phyloP scores from a whole-genome alignment of 2,113 vertebrate species.

The Lophotis ruficrista region DNA sequence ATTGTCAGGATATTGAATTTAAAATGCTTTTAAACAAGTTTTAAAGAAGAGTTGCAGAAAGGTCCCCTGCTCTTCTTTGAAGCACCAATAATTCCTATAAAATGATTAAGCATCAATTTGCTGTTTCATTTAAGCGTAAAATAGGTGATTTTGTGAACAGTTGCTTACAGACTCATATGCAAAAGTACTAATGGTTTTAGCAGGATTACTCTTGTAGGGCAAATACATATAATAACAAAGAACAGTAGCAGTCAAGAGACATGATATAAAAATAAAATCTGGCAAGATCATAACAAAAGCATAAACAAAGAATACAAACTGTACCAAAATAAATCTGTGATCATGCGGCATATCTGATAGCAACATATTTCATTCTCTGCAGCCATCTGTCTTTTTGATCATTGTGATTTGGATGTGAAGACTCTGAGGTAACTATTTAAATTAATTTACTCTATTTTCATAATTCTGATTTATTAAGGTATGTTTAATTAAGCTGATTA shows the following conservation, averaged over 20 bases:
- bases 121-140: neutral
- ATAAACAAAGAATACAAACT: neutral
- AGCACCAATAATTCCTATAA: neutral
- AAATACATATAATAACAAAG: neutral
- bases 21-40: neutral
- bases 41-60: neutral
- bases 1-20: neutral
- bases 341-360: neutral
- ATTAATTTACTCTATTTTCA: neutral
- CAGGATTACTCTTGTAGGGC: neutral
- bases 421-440: neutral
- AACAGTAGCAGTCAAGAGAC: neutral
- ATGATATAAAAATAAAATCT: neutral
- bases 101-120: neutral
- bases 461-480: constrained; percentile 51
- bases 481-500: constrained; percentile 51
- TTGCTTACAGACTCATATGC: neutral
- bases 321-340: neutral
- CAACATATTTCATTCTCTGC: neutral
- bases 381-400: neutral
- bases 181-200: neutral
- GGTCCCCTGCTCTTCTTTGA: neutral
- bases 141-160: neutral
- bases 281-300: neutral
- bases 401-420: neutral